These are phyloP conservation scores for Eurypyga helias DNA, from an alignment of 2,113 vertebrate species.

Conservation along the genomic window DNA sequence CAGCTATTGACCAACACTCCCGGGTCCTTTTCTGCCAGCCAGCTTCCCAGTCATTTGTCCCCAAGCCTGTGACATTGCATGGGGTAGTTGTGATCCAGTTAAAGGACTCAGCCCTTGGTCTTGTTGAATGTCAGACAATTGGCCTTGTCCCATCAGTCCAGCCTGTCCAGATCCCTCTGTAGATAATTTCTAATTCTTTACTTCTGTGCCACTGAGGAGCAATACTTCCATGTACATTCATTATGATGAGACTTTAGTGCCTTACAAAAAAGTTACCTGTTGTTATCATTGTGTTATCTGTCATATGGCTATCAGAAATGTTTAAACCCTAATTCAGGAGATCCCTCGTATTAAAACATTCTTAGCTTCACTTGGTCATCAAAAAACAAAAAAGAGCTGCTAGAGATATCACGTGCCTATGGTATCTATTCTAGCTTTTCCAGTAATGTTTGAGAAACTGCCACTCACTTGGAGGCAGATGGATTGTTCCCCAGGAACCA, in stretches of 20 bases:
- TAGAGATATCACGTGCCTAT: not conserved
- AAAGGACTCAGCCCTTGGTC: no score
- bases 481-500: not conserved
- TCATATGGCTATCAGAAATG: not conserved
- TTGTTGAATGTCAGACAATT: no score
- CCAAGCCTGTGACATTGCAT: no score
- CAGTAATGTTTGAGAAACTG: not conserved
- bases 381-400: not conserved
- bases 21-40: no score
- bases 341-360: not conserved
- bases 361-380: not conserved
- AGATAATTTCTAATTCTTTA: not conserved
- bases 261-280: not conserved
- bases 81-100: no score
- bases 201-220: not conserved
- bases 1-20: no score
- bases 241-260: not conserved
- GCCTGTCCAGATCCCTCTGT: no score
- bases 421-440: not conserved
- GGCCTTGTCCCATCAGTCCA: no score
- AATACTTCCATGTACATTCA: not conserved
- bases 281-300: not conserved
- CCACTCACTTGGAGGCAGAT: not conserved
- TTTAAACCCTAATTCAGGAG: not conserved
- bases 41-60: no score